Percentiles rank a stretch among this genome's conserved stretches.
phyloP scores from a whole-genome alignment of 2,113 vertebrate species.

The Naja naja region DNA sequence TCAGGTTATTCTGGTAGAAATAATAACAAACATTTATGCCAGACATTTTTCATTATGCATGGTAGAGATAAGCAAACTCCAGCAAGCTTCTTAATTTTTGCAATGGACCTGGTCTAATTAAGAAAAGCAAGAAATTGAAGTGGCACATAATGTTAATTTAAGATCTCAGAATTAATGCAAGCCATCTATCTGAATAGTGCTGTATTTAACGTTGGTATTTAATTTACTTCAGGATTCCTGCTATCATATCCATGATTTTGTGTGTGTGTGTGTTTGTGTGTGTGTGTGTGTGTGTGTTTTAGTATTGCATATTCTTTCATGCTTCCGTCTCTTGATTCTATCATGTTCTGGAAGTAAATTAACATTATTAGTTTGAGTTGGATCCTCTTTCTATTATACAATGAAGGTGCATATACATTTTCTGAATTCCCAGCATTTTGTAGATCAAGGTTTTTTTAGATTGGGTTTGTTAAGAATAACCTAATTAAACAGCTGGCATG shows the following conservation, averaged over 20 bases:
- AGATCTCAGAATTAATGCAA: constrained; percentile 47
- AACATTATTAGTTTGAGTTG: neutral
- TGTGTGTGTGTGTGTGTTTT: neutral
- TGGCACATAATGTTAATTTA: neutral
- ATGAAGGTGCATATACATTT: neutral
- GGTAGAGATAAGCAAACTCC: constrained; percentile 36
- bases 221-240: neutral
- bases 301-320: neutral
- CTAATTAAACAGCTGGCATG: neutral
- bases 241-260: constrained; percentile 1
- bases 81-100: constrained; percentile 32
- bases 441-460: neutral
- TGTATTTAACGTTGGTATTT: constrained; percentile 21
- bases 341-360: neutral
- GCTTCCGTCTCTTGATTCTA: neutral
- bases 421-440: neutral
- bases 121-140: constrained; percentile 21
- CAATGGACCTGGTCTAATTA: constrained; percentile 25
- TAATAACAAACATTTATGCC: neutral
- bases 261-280: neutral
- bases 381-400: no score
- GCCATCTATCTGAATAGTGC: constrained; percentile 13
- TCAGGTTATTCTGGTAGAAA: constrained; percentile 13
- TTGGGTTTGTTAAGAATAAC: neutral
- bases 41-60: constrained; percentile 31